phyloP scores from a whole-genome alignment of 2,797 vertebrate species.

The Acanthurus tractus region DNA sequence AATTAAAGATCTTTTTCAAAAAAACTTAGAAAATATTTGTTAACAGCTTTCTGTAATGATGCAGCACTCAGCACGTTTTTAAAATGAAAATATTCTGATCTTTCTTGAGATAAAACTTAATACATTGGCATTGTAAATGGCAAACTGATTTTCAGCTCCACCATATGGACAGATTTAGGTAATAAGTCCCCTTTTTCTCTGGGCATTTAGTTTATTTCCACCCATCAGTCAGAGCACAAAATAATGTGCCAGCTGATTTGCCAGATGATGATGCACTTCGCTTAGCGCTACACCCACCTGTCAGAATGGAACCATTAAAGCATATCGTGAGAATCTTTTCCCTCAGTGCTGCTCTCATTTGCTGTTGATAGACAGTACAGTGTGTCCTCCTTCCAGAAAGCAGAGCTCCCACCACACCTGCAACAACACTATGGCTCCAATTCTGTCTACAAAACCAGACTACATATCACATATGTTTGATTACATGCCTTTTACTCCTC shows the following conservation, averaged over 20 bases:
- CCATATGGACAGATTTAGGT: not conserved
- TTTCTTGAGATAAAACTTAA: slow-evolving; percentile 14
- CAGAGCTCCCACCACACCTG: slow-evolving; percentile 14
- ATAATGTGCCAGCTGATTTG: not conserved
- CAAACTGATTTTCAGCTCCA: not conserved
- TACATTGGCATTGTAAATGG: slow-evolving; percentile 1
- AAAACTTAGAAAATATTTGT: too few species aligned
- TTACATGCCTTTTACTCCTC: slow-evolving; percentile 49
- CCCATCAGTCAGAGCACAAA: slow-evolving; percentile 7
- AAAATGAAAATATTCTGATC: not conserved
- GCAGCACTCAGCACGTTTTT: not conserved
- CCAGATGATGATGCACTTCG: slow-evolving; percentile 5
- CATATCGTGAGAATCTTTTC: slow-evolving; percentile 31
- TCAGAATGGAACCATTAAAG: slow-evolving; percentile 43
- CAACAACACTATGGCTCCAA: not conserved
- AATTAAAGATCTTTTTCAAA: too few species aligned
- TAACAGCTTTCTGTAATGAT: not conserved
- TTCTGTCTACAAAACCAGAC: slow-evolving; percentile 44
- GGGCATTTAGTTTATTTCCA: not conserved
- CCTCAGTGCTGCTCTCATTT: slow-evolving; percentile 27
- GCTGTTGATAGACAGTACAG: slow-evolving; percentile 33
- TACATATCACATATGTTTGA: slow-evolving; percentile 52
- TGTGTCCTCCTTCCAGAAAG: slow-evolving; percentile 17
- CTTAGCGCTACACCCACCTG: slow-evolving; percentile 24
- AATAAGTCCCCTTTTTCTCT: not conserved